Base-by-base conservation (phyloP, 2,113 vertebrate genomes). In the Callocephalon fimbriatum region DNA sequence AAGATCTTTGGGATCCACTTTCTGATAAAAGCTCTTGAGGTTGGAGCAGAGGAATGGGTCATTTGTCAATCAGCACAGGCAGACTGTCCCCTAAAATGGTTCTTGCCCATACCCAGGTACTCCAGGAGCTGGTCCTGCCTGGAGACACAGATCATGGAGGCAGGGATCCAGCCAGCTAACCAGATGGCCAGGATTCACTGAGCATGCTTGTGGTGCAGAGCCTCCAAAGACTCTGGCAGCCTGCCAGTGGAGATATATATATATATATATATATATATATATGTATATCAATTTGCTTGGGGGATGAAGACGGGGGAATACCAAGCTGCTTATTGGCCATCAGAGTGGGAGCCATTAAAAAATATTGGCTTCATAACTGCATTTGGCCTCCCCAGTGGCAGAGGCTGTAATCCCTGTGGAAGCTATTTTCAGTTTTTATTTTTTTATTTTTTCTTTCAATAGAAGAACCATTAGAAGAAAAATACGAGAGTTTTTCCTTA, bases 241-340 rank as follows among this genome's bases (percentile, higher is more conserved):
- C 40, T 0, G 68, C 95, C 90, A 90, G 35, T 5, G 16, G 44
- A 40, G 8, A 63, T 20, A 25, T 50, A 62, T 26, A 48, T 50
- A 27, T 42, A 71, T 67, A 51, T 92, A 62, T 88, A 85, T 81
- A 82, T 26, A 48, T 50, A 27, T 42, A 71, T 67, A 51, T 92
- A 62, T 88, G 81, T 81, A 82, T 78, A 91, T 21, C 72, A 87
- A 77, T 95, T 95, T 97, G 88, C 92, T 88, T 91, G 86, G 86
- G 58, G 68, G 61, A 84, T 97, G 85, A 83, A 90, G 88, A 84
- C 0, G 1, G 79, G 87, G 93, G 80, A 96, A 95, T 84, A 94
- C 88, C 91, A 77, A 81, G 88, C 73, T 89, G 77, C 96, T 96
- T 92, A 94, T 77, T 95, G 94, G 95, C 90, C 72, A 84, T 90